Evolutionary conservation across 2,888 invertebrate species (phyloP).

Genomic region (Campoplex capitator): DNA sequence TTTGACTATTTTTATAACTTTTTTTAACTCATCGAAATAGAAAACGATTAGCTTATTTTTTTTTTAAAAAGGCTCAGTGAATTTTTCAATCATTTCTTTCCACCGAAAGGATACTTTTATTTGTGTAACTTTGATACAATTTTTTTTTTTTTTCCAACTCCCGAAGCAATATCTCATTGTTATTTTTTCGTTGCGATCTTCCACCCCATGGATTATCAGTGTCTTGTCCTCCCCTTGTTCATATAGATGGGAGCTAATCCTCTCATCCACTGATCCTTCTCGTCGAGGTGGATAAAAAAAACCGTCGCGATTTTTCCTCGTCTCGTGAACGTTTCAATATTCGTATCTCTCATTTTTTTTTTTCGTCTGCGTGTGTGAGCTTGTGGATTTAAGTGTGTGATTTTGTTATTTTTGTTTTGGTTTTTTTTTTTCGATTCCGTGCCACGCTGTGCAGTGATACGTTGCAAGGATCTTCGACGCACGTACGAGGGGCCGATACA

Average conservation of each 20-base stretch:
- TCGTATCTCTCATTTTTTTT: not conserved
- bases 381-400: not conserved
- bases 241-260: conserved; percentile 23
- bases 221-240: conserved; percentile 9
- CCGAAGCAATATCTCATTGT: not conserved
- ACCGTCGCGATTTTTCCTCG: conserved; percentile 1
- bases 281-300: conserved; percentile 15
- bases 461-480: conserved; percentile 91
- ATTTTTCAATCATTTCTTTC: not conserved
- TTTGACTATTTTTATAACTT: too few relatives aligned
- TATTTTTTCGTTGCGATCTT: not conserved
- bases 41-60: too few relatives aligned
- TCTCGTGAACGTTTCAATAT: not conserved
- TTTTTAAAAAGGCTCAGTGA: not conserved
- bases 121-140: not conserved
- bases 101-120: not conserved
- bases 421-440: conserved; percentile 19
- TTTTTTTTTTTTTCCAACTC: not conserved
- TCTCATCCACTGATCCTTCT: conserved; percentile 22
- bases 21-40: too few relatives aligned
- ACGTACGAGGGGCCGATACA: conserved; percentile 89
- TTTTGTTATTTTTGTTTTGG: not conserved
- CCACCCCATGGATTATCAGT: conserved; percentile 29
- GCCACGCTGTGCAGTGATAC: conserved; percentile 87
- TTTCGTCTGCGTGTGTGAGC: not conserved